Conservation (phyloP, 2,113 vertebrate species). For the Mesoclemmys tuberculata region DNA sequence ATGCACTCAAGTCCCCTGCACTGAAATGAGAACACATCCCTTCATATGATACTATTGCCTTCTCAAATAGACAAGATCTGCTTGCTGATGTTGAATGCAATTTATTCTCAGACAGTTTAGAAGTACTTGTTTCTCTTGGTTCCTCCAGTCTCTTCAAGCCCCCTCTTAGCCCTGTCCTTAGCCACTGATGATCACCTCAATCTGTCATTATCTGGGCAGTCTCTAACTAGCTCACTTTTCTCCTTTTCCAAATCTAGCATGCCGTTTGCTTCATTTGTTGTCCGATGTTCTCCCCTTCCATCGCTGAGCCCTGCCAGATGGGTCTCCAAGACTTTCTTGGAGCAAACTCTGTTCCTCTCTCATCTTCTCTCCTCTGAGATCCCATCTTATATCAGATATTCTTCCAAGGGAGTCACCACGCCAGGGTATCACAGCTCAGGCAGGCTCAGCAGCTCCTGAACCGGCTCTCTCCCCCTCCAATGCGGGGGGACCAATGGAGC, state of each 20-base stretch:
- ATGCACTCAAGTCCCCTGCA: background rate
- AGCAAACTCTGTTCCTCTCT: background rate
- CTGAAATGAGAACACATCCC: background rate
- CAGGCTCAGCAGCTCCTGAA: background rate
- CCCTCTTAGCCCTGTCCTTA: background rate
- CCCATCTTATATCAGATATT: background rate
- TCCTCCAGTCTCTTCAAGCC: background rate
- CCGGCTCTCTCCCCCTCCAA: background rate
- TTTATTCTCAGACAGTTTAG: background rate
- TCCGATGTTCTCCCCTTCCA: background rate
- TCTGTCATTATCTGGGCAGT: accelerated
- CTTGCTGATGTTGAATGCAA: background rate
- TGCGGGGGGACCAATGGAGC: background rate
- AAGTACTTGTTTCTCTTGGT: accelerated
- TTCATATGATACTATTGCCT: background rate
- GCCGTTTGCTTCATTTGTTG: background rate
- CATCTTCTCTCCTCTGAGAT: background rate
- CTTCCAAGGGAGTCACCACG: background rate
- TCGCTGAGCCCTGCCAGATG: background rate
- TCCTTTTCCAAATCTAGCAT: accelerated
- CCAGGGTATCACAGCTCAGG: background rate
- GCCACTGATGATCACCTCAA: background rate
- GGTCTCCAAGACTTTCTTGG: background rate
- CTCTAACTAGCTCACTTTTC: background rate
- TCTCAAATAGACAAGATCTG: background rate